Percentiles rank a stretch among this genome's conserved stretches.
phyloP scores from a whole-genome alignment of 2,888 invertebrate species.

The Copidosoma aretas region DNA sequence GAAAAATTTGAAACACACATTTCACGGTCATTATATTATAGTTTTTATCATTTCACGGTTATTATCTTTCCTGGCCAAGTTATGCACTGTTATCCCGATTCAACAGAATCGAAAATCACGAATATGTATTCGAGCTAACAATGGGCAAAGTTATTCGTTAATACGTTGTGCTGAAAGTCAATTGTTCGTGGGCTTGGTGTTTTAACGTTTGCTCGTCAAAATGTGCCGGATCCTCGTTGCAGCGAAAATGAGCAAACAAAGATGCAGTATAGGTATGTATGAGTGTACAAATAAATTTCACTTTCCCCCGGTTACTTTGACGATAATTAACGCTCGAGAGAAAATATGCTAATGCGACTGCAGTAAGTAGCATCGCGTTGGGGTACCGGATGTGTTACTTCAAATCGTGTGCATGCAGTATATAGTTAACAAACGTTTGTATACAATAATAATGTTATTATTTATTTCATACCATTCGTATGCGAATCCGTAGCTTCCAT shows the following conservation, averaged over 20 bases:
- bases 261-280: not conserved
- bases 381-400: slow-evolving; percentile 1
- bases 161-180: not conserved
- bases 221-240: slow-evolving; percentile 16
- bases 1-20: slow-evolving; percentile 32
- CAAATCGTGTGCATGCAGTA: not conserved
- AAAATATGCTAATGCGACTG: slow-evolving; percentile 10
- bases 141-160: not conserved
- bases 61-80: not conserved
- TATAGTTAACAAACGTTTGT: not conserved
- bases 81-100: too few relatives aligned
- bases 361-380: not conserved
- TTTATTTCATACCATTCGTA: not conserved
- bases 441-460: too few relatives aligned
- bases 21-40: not conserved
- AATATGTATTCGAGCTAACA: too few relatives aligned
- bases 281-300: slow-evolving; percentile 10
- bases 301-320: slow-evolving; percentile 21
- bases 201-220: not conserved
- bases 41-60: not conserved
- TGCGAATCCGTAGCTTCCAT: not conserved
- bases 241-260: slow-evolving; percentile 30
- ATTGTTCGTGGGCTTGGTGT: not conserved
- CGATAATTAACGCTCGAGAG: slow-evolving; percentile 17
- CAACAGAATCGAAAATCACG: too few relatives aligned